Evolutionary conservation across 2,888 invertebrate genomes (phyloP).

Genomic region (Dastarcus helophoroides): DNA sequence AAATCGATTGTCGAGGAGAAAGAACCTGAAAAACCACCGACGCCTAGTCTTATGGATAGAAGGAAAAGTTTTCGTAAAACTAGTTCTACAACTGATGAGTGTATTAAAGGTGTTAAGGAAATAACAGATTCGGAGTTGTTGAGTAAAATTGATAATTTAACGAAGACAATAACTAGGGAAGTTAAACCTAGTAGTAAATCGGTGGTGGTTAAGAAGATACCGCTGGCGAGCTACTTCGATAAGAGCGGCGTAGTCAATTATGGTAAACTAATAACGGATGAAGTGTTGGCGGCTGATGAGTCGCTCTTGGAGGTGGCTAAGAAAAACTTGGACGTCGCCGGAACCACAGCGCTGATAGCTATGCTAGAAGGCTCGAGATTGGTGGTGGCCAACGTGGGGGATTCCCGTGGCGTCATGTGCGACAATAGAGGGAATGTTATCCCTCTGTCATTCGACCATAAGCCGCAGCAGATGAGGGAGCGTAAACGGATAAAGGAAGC

Average conservation of each 20-base stretch:
- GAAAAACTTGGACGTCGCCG: conserved; percentile 62
- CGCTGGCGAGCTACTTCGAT: conserved; percentile 54
- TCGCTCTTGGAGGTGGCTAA: conserved; percentile 74
- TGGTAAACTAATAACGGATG: conserved; percentile 72
- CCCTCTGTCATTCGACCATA: conserved; percentile 91
- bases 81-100: conserved; percentile 42
- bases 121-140: conserved; percentile 58
- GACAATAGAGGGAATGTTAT: conserved; percentile 81
- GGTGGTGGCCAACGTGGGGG: conserved; percentile 92
- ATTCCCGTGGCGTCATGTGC: conserved; percentile 92
- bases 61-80: conserved; percentile 59
- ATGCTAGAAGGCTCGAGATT: conserved; percentile 70
- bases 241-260: conserved; percentile 66
- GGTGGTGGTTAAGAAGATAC: conserved; percentile 39
- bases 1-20: conserved; percentile 35
- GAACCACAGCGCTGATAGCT: conserved; percentile 87
- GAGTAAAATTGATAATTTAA: conserved; percentile 51
- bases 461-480: conserved; percentile 92
- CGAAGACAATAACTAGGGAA: conserved; percentile 46
- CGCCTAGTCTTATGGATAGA: conserved; percentile 38
- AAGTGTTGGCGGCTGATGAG: conserved; percentile 75
- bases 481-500: conserved; percentile 86
- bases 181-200: conserved; percentile 42
- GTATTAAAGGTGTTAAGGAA: conserved; percentile 34
- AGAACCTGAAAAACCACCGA: conserved; percentile 31